Evolutionary conservation across 2,113 vertebrate species (phyloP), one percentile per base, ranked within the genome.

Genomic region (Mola mola): DNA sequence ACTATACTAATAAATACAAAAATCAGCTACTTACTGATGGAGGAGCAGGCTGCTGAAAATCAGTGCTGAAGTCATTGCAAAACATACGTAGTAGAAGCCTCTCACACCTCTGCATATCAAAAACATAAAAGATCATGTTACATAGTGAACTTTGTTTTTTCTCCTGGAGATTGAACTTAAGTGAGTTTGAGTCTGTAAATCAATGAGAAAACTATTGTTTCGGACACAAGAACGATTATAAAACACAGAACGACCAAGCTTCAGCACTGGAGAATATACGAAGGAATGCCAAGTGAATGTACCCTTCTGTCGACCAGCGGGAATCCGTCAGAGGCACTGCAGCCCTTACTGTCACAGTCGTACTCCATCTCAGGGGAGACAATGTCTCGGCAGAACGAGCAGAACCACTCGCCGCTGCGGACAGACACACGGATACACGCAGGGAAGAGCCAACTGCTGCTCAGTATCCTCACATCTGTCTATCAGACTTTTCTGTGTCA

Each of bases 341-440:
- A 75, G 8, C 73, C 83, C 73, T 87, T 89, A 7, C 89, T 92
- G 75, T 94, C 92, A 25, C 93, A 92, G 74, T 94, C 90, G 0
- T 98, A 98, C 38, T 92, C 92, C 88, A 98, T 92, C 89, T 99
- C 96, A 0, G 97, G 95, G 4, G 91, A 89, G 15, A 47, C 60
- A 24, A 95, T 85, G 57, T 96, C 95, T 20, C 96, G 91, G 77
- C 97, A 99, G 57, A 99, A 93, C 0, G 96, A 93, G 64, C 97
- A 99, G 37, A 95, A 94, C 97, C 97, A 99, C 48, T 98, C 96
- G 5, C 96, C 97, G 4, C 97, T 99, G 88, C 4, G 60, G n/a
- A 36, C 40, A 72, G 57, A 42, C 29, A 53, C 15, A 50, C 21
- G 20, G 11, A 5, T 20, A 6, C 19, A n/a, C n/a, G n/a, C n/a